Base-by-base conservation (phyloP, 2,797 vertebrate species). In the Xerus rutilus region DNA sequence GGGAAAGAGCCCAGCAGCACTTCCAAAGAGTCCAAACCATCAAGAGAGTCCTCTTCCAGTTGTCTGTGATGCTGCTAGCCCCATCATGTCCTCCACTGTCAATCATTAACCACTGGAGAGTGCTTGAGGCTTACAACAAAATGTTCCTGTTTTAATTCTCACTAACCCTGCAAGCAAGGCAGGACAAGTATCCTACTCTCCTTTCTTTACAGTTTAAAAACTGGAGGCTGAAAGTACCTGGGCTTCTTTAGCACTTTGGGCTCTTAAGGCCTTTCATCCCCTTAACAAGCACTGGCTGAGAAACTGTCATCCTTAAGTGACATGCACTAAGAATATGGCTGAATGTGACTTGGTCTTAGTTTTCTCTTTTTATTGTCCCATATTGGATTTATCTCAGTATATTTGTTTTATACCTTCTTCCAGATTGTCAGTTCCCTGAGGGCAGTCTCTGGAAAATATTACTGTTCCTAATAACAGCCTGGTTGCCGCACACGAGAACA, bases 381-480 rank as follows among this genome's bases (percentile, higher is more conserved):
- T 86, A 86, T 87, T 94, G 47, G 59, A 90, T 96, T 97, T 91
- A 95, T 93, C 90, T 28, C 52, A 92, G 47, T 43, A 0, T 95
- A 92, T 97, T 96, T 94, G 74, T 92, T 94, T 95, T 94, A 88
- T 96, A 90, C 92, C 84, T 91, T 93, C 77, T 87, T 95, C 89
- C 91, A 86, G 91, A 96, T 96, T 96, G 91, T 96, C 96, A 82
- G 76, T 94, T 90, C 89, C 93, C 93, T 65, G 49, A 97, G 87
- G 97, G 84, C 57, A 67, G 82, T 82, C 84, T 96, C 92, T 96
- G 96, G 96, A 96, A 98, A 96, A 87, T 87, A 87, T 96, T 92
- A 94, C 78, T 57, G 18, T 49, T 62, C 39, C n/a, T 96, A 94
- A 96, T 96, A 79, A 67, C 57, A 74, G 96, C 77, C 85, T 93